phyloP scores from a whole-genome alignment of 1,140 invertebrate genomes.

The Lutraria rhynchaena region DNA sequence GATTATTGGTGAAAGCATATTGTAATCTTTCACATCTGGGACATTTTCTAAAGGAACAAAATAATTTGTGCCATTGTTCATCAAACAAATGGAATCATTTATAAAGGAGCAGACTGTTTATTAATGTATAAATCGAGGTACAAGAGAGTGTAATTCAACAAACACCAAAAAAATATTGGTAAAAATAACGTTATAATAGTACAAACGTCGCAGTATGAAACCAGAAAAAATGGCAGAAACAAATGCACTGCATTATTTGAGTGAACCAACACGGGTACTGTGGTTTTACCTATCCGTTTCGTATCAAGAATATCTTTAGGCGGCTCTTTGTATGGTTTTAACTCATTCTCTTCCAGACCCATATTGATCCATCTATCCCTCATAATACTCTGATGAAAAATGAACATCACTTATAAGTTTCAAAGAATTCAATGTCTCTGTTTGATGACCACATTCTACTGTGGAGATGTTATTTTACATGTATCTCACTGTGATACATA shows the following conservation, averaged over 20 bases:
- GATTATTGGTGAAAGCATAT: too few relatives aligned
- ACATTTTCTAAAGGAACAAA: too few relatives aligned
- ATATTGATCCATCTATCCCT: conserved; percentile 82
- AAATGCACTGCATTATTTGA: conserved; percentile 29
- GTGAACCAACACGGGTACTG: conserved; percentile 12
- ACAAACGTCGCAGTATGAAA: not conserved
- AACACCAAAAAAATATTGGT: conserved; percentile 29
- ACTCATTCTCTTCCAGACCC: conserved; percentile 87
- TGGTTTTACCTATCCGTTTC: conserved; percentile 90
- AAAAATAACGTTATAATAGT: not conserved
- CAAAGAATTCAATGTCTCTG: too few relatives aligned
- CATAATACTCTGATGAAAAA: conserved; percentile 80
- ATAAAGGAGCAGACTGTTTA: not conserved
- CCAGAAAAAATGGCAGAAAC: conserved; percentile 11
- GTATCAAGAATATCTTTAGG: conserved; percentile 97
- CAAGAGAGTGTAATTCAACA: conserved; percentile 5
- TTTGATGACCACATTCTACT: too few relatives aligned
- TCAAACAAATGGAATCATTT: too few relatives aligned
- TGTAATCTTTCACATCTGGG: too few relatives aligned
- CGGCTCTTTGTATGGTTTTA: conserved; percentile 98
- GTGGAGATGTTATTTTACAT: too few relatives aligned
- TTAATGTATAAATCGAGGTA: conserved; percentile 23
- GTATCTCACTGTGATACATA: too few relatives aligned
- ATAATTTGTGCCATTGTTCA: too few relatives aligned
- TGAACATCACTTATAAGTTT: conserved; percentile 68